Evolutionary conservation across 2,888 invertebrate genomes (phyloP).

Genomic region (Anaspis maculata): DNA sequence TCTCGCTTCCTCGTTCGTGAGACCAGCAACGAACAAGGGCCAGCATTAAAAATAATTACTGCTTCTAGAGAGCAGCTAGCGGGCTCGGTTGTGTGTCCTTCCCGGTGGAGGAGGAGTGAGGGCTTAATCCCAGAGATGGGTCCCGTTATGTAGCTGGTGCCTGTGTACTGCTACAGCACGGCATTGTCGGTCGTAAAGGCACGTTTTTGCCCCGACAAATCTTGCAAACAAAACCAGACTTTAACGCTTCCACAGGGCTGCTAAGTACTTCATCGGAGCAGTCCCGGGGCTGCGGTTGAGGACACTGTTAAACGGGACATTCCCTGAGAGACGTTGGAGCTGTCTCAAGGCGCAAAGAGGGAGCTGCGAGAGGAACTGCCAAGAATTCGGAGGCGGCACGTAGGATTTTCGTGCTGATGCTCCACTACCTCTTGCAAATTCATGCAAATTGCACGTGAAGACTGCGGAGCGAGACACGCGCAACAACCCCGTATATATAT

Average conservation of each 20-base stretch:
- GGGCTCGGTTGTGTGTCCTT: too few relatives aligned
- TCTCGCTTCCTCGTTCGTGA: too few relatives aligned
- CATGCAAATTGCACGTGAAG: too few relatives aligned
- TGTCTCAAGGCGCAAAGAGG: too few relatives aligned
- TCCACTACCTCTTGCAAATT: too few relatives aligned
- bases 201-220: constrained; percentile 16
- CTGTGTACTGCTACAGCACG: constrained; percentile 5
- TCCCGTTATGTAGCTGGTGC: constrained; percentile 5
- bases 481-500: too few relatives aligned
- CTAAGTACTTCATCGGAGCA: constrained; percentile 16
- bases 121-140: constrained; percentile 8
- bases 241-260: constrained; percentile 17
- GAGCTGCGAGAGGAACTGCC: too few relatives aligned
- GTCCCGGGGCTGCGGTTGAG: constrained; percentile 19
- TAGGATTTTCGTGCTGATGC: too few relatives aligned
- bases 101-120: constrained; percentile 3
- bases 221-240: constrained; percentile 15
- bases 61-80: neutral
- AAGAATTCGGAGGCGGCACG: too few relatives aligned
- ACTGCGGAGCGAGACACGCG: too few relatives aligned
- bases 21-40: too few relatives aligned
- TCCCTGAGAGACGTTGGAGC: too few relatives aligned
- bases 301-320: constrained; percentile 12
- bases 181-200: constrained; percentile 4
- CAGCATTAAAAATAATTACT: constrained; percentile 13